Evolutionary conservation across 2,888 invertebrate genomes (phyloP).

Genomic region (Pseudococcus longispinus): DNA sequence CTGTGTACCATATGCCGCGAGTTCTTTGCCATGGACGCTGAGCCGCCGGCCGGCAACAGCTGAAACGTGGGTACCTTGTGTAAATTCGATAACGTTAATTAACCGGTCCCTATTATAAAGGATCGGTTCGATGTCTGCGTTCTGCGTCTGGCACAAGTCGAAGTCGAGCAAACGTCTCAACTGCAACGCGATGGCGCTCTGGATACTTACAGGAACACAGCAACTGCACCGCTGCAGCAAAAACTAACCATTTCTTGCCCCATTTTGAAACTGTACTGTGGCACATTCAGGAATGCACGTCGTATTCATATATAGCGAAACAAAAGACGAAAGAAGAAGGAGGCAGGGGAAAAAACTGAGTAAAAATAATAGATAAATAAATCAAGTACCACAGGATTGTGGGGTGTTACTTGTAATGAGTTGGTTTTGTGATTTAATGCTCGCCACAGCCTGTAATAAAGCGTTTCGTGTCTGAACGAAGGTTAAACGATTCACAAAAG

Average conservation of each 20-base stretch:
- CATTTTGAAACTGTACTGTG: background rate
- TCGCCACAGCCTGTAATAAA: constrained; percentile 36
- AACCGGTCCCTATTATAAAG: background rate
- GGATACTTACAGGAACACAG: background rate
- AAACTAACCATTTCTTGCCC: background rate
- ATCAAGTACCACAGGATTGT: constrained; percentile 31
- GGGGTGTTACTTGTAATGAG: constrained; percentile 44
- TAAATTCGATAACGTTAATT: constrained; percentile 16
- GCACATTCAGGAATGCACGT: background rate
- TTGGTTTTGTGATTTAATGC: constrained; percentile 46
- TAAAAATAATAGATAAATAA: constrained; percentile 43
- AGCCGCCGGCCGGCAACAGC: background rate
- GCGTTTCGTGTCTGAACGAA: constrained; percentile 44
- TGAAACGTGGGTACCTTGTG: background rate
- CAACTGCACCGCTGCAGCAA: no score
- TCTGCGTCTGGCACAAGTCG: background rate
- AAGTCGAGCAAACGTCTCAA: background rate
- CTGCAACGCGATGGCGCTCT: background rate
- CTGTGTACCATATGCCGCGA: background rate
- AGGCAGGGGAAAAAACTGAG: background rate
- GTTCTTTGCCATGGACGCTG: background rate
- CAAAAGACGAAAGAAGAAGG: background rate
- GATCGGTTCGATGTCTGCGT: background rate
- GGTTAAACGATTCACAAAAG: constrained; percentile 46
- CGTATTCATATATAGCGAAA: background rate